A percentile compares a stretch with the other conserved stretches of the same genome.
Conservation (phyloP, 2,113 vertebrate species). For the Tupaia chinensis region DNA sequence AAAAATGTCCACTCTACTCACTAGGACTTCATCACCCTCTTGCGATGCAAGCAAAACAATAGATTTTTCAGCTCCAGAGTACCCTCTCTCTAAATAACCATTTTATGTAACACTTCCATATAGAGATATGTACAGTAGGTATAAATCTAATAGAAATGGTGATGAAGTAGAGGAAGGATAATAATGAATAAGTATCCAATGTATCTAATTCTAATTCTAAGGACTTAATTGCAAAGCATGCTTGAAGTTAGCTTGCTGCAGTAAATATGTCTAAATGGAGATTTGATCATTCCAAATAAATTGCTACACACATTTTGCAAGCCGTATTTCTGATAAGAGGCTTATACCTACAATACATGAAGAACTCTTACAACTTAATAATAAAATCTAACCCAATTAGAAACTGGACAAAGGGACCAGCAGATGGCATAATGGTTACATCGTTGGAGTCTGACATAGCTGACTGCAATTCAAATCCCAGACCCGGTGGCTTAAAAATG, state of each 20-base stretch:
- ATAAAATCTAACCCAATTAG: neutral
- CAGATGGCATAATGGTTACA: too few species aligned
- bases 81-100: accelerated
- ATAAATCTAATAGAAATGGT: neutral
- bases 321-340: neutral
- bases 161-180: neutral
- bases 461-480: too few species aligned
- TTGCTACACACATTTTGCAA: neutral
- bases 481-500: too few species aligned
- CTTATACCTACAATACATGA: neutral
- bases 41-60: neutral
- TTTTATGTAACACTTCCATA: too few species aligned
- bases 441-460: too few species aligned
- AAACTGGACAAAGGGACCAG: neutral
- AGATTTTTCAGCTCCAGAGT: neutral
- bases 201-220: constrained; percentile 2
- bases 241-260: constrained; percentile 4
- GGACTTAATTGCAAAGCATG: constrained; percentile 40
- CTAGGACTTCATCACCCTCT: neutral
- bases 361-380: neutral
- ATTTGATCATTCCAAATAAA: constrained; percentile 9
- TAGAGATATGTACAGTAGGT: neutral
- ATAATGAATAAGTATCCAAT: neutral
- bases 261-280: neutral
- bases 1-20: neutral